Conservation (phyloP, 2,113 vertebrate genomes). For the Heterotilapia buettikoferi region DNA sequence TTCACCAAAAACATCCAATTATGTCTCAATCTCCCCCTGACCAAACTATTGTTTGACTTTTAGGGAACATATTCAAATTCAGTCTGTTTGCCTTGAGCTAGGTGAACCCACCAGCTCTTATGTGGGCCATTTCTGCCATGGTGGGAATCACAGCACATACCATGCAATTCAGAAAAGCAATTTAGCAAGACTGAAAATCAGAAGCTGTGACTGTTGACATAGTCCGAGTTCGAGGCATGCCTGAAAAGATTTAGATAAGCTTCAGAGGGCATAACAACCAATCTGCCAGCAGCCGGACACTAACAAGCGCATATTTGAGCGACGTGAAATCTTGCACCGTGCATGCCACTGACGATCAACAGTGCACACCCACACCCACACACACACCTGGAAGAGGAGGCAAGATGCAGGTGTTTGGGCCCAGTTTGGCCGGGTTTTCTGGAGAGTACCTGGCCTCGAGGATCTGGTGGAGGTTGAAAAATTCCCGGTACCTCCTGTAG, state of each 20-base stretch:
- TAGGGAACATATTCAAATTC: not conserved
- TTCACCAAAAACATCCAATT: not conserved
- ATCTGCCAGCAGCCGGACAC: not conserved
- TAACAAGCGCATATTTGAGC: not conserved
- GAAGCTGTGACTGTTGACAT: not conserved
- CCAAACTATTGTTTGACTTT: not conserved
- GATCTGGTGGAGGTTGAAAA: conserved; percentile 79
- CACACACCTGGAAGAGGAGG: conserved; percentile 83
- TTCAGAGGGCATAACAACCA: not conserved
- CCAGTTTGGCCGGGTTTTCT: conserved; percentile 51
- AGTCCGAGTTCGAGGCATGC: not conserved
- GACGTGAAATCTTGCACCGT: not conserved
- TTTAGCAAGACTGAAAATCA: not conserved
- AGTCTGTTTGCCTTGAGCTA: not conserved
- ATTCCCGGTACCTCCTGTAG: conserved; percentile 88
- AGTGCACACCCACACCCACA: not conserved
- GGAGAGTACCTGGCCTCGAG: conserved; percentile 82
- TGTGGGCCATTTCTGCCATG: not conserved
- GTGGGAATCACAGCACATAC: not conserved
- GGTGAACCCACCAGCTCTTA: not conserved
- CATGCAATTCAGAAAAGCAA: not conserved
- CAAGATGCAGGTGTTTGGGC: conserved; percentile 72
- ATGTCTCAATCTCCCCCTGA: not conserved
- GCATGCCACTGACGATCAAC: not conserved
- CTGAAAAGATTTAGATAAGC: not conserved